These are phyloP conservation scores for Chionis minor DNA, from an alignment of 2,113 vertebrate genomes.

Conservation along the genomic window DNA sequence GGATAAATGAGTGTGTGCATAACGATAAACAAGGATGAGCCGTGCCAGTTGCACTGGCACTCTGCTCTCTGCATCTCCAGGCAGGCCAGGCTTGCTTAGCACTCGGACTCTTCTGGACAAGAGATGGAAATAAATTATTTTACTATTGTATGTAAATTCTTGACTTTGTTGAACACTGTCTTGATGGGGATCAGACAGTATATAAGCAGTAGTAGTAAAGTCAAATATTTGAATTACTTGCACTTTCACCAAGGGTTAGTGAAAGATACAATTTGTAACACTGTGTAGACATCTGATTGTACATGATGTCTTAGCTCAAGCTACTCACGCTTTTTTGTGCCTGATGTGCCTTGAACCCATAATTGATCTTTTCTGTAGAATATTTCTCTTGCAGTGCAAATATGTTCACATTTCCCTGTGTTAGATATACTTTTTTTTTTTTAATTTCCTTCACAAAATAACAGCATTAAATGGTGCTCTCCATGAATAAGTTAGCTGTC, in stretches of 20 bases:
- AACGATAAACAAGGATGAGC: neutral
- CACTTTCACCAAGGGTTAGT: neutral
- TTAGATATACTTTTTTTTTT: neutral
- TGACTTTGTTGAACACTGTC: neutral
- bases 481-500: neutral
- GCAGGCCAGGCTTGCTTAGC: neutral
- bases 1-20: neutral
- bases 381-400: neutral
- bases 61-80: neutral
- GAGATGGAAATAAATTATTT: neutral
- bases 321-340: neutral
- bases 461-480: neutral
- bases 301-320: neutral
- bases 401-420: neutral
- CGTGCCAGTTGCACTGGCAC: accelerated
- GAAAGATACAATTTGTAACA: neutral
- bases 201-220: neutral
- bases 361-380: neutral
- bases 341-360: neutral
- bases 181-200: neutral
- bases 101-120: neutral
- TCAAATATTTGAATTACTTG: neutral
- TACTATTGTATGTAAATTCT: neutral
- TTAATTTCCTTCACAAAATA: neutral
- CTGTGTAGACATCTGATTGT: neutral